Conservation (phyloP, 2,888 invertebrate genomes). For the Branchipolynoe longqiensis region DNA sequence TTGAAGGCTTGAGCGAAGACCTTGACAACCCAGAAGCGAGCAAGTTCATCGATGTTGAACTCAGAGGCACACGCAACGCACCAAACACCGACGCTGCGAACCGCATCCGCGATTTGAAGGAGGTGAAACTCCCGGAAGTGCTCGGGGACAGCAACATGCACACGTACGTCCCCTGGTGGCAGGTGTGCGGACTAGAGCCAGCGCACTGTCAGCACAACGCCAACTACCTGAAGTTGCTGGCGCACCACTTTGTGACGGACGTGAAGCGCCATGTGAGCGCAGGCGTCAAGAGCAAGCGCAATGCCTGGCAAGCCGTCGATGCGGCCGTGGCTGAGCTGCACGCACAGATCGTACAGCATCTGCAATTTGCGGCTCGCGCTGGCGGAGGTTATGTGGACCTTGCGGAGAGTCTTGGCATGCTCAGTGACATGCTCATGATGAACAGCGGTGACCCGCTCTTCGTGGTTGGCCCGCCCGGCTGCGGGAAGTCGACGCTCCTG, state of each 20-base stretch:
- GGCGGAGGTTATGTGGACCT: not conserved
- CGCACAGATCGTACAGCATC: conserved; percentile 1
- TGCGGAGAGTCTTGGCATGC: not conserved
- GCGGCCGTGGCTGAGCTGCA: not conserved
- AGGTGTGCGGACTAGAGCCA: conserved; percentile 15
- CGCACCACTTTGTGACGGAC: conserved; percentile 2
- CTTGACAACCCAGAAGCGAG: conserved; percentile 14
- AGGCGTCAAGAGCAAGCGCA: conserved; percentile 12
- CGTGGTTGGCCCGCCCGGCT: not conserved
- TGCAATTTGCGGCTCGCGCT: not conserved
- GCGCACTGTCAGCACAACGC: conserved; percentile 23
- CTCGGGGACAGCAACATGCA: conserved; percentile 3
- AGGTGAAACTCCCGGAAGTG: not conserved
- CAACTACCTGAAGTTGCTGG: conserved; percentile 14
- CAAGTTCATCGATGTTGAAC: not conserved
- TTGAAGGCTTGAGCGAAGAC: conserved; percentile 35
- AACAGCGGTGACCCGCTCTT: not conserved
- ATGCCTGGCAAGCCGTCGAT: not conserved
- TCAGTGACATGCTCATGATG: not conserved
- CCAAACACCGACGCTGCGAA: not conserved
- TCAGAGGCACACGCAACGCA: not conserved
- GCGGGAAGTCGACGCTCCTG: not conserved
- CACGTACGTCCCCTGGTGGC: conserved; percentile 30
- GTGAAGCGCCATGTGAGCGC: not conserved
- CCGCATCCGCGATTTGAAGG: not conserved